Evolutionary conservation across 2,797 vertebrate species (phyloP).

Genomic region (Synanceia verrucosa): DNA sequence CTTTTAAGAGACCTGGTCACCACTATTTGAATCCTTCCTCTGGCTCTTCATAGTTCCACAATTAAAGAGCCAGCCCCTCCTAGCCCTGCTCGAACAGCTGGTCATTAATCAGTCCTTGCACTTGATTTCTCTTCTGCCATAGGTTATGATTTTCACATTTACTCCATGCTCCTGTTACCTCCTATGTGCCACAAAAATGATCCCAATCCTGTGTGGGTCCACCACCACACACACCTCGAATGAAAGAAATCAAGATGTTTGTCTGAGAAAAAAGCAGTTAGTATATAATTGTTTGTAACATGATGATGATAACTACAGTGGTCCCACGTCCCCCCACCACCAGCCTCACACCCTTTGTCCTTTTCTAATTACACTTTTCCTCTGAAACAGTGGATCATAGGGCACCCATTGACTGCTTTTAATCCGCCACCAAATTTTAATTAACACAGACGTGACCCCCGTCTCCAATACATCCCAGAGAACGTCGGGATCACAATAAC

Average conservation of each 20-base stretch:
- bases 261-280: background rate
- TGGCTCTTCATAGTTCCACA: constrained; percentile 59
- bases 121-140: constrained; percentile 66
- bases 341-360: constrained; percentile 74
- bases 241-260: constrained; percentile 15
- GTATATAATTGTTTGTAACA: constrained; percentile 6
- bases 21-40: constrained; percentile 41
- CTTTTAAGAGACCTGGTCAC: background rate
- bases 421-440: constrained; percentile 82
- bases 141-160: constrained; percentile 76
- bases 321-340: constrained; percentile 3
- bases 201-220: constrained; percentile 23
- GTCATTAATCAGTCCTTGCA: constrained; percentile 66
- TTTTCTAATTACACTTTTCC: constrained; percentile 81
- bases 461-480: constrained; percentile 72
- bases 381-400: constrained; percentile 79
- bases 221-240: background rate
- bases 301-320: constrained; percentile 19
- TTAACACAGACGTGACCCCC: constrained; percentile 80
- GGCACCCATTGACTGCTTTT: constrained; percentile 81
- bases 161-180: constrained; percentile 39
- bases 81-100: constrained; percentile 58
- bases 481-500: constrained; percentile 78
- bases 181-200: constrained; percentile 54
- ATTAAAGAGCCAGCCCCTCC: constrained; percentile 55